Conservation (phyloP, 2,113 vertebrate species). For the Carlito syrichta region DNA sequence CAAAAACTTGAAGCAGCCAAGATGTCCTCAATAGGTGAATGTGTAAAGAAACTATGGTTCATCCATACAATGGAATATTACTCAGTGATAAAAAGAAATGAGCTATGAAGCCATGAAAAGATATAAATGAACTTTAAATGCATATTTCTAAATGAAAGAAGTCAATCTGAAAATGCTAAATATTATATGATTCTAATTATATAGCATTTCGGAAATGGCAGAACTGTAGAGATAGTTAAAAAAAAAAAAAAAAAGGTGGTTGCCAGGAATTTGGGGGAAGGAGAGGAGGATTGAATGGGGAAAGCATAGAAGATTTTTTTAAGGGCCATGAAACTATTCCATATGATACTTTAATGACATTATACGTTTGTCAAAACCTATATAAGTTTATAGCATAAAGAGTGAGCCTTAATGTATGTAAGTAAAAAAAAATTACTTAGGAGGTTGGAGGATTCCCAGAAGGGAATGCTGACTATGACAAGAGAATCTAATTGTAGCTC, state of each 20-base stretch:
- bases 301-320: background rate
- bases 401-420: background rate
- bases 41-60: background rate
- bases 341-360: background rate
- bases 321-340: background rate
- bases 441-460: background rate
- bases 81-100: background rate
- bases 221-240: background rate
- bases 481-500: background rate
- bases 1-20: background rate
- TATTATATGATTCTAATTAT: background rate
- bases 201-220: background rate
- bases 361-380: background rate
- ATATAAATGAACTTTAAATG: background rate
- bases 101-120: background rate
- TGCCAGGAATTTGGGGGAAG: background rate
- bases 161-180: background rate
- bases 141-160: background rate
- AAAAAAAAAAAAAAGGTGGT: background rate
- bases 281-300: background rate
- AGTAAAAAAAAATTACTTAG: background rate
- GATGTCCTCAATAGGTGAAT: background rate
- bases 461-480: background rate
- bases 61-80: background rate
- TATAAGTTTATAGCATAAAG: background rate